Conservation (phyloP, 2,888 invertebrate species). For the Zaprionus lineosus region DNA sequence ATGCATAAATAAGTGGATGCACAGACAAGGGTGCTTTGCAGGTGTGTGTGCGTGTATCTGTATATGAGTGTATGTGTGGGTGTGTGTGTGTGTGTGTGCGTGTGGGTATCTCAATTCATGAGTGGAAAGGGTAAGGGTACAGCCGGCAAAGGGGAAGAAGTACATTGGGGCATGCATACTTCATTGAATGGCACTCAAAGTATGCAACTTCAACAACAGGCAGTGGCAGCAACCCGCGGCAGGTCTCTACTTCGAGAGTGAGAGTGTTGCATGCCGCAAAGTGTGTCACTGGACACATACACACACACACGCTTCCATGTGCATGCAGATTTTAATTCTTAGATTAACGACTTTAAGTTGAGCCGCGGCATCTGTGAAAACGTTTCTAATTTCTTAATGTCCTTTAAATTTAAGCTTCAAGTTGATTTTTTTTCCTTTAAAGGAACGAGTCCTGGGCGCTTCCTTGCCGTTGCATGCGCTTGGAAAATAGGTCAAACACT, state of each 20-base stretch:
- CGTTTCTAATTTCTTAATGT: constrained; percentile 24
- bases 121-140: no score
- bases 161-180: constrained; percentile 48
- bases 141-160: no score
- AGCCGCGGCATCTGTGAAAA: constrained; percentile 26
- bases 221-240: constrained; percentile 7
- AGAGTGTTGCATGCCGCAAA: constrained; percentile 26
- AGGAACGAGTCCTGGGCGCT: no score
- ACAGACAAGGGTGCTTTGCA: constrained; percentile 4
- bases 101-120: no score
- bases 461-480: no score
- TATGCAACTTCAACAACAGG: constrained; percentile 50
- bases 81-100: no score
- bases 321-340: constrained; percentile 21
- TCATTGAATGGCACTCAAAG: constrained; percentile 76
- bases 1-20: constrained; percentile 71
- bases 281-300: constrained; percentile 32
- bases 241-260: constrained; percentile 33
- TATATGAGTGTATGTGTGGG: no score
- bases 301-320: no score
- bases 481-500: constrained; percentile 64
- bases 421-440: no score
- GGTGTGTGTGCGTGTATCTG: no score
- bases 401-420: constrained; percentile 2
- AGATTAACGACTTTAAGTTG: constrained; percentile 28